Base-by-base conservation (phyloP, 2,888 invertebrate species). In the Melolontha melolontha region DNA sequence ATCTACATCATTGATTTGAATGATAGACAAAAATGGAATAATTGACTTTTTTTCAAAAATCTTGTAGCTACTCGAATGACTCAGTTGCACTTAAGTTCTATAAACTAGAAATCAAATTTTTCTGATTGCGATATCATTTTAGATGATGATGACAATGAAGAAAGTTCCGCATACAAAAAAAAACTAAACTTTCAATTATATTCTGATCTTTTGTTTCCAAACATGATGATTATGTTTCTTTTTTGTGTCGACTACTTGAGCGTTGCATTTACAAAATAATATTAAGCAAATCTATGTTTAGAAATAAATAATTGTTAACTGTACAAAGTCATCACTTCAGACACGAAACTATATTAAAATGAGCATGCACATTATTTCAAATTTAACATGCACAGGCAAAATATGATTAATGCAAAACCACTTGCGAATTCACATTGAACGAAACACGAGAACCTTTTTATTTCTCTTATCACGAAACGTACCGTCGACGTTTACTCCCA, bases 401-500 rank as follows among this genome's bases (percentile, higher is more conserved):
- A 40, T 22, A 41, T 55, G 40, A 55, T 34, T 5, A 34, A 17
- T 55, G 17, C 40, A 41, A 41, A 41, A 41, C 22, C 55, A 40
- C 40, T 14, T 55, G 40, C 17, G 40, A 16, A 40, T 55, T 17
- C 54, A 55, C 55, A 55, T 14, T 55, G n/a, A 17, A 55, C 41
- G 41, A 40, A 17, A 41, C 34, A 6, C 55, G 40, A 55, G 41
- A 41, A 11, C 40, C 12, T 34, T 51, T 41, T 55, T 41, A 55
- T 55, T 40, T 55, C 22, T 41, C 40, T 55, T 55, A 55, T 55
- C 55, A 41, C 17, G 41, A 50, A 54, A 41, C 41, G 55, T 40
- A 55, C 55, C 41, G 55, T 40, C 41, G 55, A 55, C 55, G 55
- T 40, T 16, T 55, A 55, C 55, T 41, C 40, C 41, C 40, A 41